Conservation (phyloP, 1,140 invertebrate species). For the Drosophila sechellia region DNA sequence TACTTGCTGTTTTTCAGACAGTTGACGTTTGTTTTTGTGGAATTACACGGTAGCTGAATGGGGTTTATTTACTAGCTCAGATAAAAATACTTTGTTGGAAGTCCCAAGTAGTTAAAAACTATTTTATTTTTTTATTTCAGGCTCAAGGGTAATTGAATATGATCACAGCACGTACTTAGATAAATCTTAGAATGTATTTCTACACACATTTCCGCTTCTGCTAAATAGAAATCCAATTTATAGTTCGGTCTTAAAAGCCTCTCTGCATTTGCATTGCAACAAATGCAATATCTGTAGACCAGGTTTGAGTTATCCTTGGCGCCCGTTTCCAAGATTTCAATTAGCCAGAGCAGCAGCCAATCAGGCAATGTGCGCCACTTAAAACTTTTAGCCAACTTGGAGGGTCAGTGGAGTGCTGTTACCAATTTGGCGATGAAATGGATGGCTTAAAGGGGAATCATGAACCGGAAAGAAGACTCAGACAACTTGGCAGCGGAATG, state of each 20-base stretch:
- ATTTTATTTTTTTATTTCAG: not conserved
- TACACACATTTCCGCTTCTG: not conserved
- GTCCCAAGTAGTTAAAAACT: not conserved
- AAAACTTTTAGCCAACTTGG: constrained; percentile 61
- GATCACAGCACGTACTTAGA: too few relatives aligned
- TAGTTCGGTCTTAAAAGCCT: not conserved
- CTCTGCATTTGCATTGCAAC: constrained; percentile 1
- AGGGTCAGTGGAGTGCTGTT: constrained; percentile 26
- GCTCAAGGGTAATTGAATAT: too few relatives aligned
- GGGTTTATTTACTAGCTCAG: not conserved
- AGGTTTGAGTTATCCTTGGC: constrained; percentile 15
- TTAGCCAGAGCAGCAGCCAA: constrained; percentile 68
- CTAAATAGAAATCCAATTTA: not conserved
- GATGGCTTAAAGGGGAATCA: constrained; percentile 47
- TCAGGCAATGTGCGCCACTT: constrained; percentile 72
- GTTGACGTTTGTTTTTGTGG: constrained; percentile 12
- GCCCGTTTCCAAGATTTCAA: constrained; percentile 44
- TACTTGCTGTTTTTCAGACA: constrained; percentile 6
- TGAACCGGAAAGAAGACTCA: constrained; percentile 42
- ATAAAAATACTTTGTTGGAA: not conserved
- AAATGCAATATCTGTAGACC: not conserved
- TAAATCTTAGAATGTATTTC: too few relatives aligned
- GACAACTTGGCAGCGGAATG: constrained; percentile 59
- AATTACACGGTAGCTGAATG: not conserved
- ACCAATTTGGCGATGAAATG: constrained; percentile 6